phyloP scores from a whole-genome alignment of 2,888 invertebrate species.

The Helobdella robusta region DNA sequence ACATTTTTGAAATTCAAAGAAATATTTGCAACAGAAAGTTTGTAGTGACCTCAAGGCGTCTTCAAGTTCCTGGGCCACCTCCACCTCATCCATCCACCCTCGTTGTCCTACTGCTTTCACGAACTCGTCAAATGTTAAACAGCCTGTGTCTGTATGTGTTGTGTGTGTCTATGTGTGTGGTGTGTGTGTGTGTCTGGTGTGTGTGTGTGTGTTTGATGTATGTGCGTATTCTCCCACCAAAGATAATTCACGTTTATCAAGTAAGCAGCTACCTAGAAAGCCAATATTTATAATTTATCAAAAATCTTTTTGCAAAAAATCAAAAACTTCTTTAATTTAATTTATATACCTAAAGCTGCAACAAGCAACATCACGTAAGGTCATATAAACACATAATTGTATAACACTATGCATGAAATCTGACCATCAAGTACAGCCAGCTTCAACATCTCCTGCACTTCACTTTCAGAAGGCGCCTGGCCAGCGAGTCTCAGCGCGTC shows the following conservation, averaged over 20 bases:
- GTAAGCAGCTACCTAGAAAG: too few species aligned
- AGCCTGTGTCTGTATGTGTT: slow-evolving; percentile 28
- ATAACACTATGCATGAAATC: background rate
- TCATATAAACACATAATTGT: background rate
- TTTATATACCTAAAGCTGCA: background rate
- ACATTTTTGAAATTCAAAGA: too few species aligned
- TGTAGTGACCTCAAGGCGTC: slow-evolving; percentile 36
- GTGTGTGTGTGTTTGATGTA: too few species aligned
- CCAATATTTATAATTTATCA: background rate
- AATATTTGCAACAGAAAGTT: too few species aligned
- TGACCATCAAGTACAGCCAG: slow-evolving; percentile 28
- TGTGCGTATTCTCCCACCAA: too few species aligned
- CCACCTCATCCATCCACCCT: slow-evolving; percentile 30
- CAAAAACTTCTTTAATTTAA: background rate
- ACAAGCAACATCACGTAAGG: background rate
- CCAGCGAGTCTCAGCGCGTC: slow-evolving; percentile 30
- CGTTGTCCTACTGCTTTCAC: slow-evolving; percentile 26
- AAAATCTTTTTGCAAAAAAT: background rate
- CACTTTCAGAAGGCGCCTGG: slow-evolving; percentile 33
- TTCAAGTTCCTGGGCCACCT: slow-evolving; percentile 31
- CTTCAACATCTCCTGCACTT: slow-evolving; percentile 27
- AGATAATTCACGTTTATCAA: too few species aligned
- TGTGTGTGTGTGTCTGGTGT: too few species aligned
- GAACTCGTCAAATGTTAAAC: slow-evolving; percentile 30
- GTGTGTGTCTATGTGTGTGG: too few species aligned